Evolutionary conservation across 2,888 invertebrate genomes (phyloP).

Genomic region (Sinopyrophorus schimmeli): DNA sequence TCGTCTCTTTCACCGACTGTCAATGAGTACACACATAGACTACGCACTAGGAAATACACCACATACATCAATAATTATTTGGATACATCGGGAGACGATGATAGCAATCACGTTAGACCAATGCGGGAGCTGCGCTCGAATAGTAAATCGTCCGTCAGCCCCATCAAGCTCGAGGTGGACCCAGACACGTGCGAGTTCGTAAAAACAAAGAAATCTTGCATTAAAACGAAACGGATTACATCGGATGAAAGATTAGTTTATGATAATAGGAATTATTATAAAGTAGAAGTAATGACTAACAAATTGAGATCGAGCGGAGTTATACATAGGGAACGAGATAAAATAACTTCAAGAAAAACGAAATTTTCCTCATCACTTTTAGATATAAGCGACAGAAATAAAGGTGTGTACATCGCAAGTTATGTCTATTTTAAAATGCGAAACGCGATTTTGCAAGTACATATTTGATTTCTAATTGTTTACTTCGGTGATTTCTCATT

Average conservation of each 20-base stretch:
- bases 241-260: constrained; percentile 60
- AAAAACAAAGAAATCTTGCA: constrained; percentile 49
- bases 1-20: constrained; percentile 44
- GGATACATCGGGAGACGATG: constrained; percentile 52
- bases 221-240: constrained; percentile 48
- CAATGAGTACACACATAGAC: constrained; percentile 49
- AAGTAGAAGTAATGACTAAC: constrained; percentile 71
- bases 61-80: constrained; percentile 48
- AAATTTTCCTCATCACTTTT: constrained; percentile 20
- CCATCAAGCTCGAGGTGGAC: constrained; percentile 14
- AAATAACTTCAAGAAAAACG: constrained; percentile 28
- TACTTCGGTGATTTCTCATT: too few species aligned
- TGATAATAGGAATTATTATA: constrained; percentile 64
- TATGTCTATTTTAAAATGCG: background rate
- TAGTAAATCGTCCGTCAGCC: constrained; percentile 14
- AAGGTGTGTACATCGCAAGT: constrained; percentile 20
- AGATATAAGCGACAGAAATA: constrained; percentile 42
- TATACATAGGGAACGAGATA: constrained; percentile 31
- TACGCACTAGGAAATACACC: constrained; percentile 52
- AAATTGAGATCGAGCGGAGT: constrained; percentile 65
- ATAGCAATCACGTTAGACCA: constrained; percentile 44
- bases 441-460: too few species aligned
- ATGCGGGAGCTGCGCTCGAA: constrained; percentile 46
- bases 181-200: constrained; percentile 51
- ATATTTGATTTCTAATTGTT: too few species aligned